These are phyloP conservation scores for Clarias magur DNA, from an alignment of 2,113 vertebrate species.

Conservation along the genomic window DNA sequence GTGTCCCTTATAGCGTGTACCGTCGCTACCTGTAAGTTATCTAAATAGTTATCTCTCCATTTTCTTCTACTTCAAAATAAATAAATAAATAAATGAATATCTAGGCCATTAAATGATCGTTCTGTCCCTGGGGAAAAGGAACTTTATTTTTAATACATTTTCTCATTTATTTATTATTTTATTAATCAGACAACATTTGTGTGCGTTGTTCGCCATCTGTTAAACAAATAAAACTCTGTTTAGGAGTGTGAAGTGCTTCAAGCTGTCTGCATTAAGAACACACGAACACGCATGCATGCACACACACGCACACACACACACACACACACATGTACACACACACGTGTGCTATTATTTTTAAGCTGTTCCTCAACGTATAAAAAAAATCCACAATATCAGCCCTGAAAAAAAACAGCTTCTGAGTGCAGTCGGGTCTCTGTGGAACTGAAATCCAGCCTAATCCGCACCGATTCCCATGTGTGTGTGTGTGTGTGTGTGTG, in stretches of 20 bases:
- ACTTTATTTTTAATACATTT: neutral
- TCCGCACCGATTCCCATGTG: slow-evolving; percentile 43
- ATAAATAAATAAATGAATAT: neutral
- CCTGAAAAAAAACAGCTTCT: slow-evolving; percentile 30
- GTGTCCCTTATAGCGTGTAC: no score
- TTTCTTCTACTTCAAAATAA: neutral
- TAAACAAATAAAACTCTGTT: slow-evolving; percentile 3
- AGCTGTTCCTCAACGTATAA: neutral
- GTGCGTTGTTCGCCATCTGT: neutral
- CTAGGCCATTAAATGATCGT: neutral
- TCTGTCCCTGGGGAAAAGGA: neutral
- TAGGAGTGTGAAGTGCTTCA: slow-evolving; percentile 11
- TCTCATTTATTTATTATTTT: neutral
- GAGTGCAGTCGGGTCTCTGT: slow-evolving; percentile 29
- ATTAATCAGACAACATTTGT: neutral
- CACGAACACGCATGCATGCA: neutral
- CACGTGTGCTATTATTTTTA: neutral
- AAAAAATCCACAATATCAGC: slow-evolving; percentile 30
- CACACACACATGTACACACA: slow-evolving; percentile 1
- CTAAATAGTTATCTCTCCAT: no score
- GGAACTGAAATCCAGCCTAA: slow-evolving; percentile 47
- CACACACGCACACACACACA: neutral
- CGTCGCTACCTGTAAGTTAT: no score
- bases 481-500: no score
- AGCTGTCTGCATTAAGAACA: slow-evolving; percentile 8